Base-by-base conservation (phyloP, 2,113 vertebrate species). In the Psittacara wagleri region DNA sequence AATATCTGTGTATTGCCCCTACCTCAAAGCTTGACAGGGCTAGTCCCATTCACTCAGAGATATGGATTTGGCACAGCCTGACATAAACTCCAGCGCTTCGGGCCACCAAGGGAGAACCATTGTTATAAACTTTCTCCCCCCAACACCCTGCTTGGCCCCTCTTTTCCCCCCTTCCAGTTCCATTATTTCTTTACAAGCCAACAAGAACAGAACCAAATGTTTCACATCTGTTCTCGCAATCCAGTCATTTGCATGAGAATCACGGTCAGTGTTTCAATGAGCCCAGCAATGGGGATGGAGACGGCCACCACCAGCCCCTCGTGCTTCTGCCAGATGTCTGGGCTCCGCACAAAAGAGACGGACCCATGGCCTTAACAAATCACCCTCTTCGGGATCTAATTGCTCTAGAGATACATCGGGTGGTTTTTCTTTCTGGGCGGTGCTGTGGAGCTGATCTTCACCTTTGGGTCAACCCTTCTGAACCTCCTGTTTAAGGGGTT, bases 111-210 rank as follows among this genome's bases (percentile, higher is more conserved):
- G 98, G 97, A 97, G 98, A 97, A 76, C 97, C 94, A 93, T 96
- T 88, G 90, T 98, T 98, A 72, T 88, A 95, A 98, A 97, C 94
- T 92, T 93, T 96, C 59, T 94, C 94, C 94, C 63, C 64, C 72
- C 44, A 48, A 48, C 85, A 96, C 85, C 95, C 94, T 70, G 81
- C 22, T 70, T 80, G 89, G 88, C 91, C 91, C 93, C 94, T 64
- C 87, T 87, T 90, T 68, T 72, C 64, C 95, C 93, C 93, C 78
- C 73, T 94, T 94, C 88, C 92, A 98, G 97, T 94, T 96, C 39
- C 98, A 98, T 98, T 98, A 98, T 98, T 98, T 98, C 98, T 99
- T 99, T 98, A 99, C 99, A 99, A 99, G 98, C 97, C 98, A 98
- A 97, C 98, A 98, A 98, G 98, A 98, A 98, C 97, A 97, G 98